A percentile compares a stretch with the other conserved stretches of the same genome.
phyloP scores from a whole-genome alignment of 2,797 vertebrate genomes.

The Triplophysa bombifrons region DNA sequence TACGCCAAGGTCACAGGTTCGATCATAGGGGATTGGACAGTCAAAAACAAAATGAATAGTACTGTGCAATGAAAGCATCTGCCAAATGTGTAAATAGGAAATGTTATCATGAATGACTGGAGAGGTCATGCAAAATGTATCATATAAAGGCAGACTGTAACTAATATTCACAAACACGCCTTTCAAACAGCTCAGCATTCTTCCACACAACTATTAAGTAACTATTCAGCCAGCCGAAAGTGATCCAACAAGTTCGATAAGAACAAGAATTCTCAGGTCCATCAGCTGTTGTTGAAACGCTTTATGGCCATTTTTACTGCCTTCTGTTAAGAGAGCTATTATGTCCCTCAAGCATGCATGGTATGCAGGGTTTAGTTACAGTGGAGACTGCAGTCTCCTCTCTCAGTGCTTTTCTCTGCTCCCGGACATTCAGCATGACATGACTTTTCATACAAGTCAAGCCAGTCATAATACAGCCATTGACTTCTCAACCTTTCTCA shows the following conservation, averaged over 20 bases:
- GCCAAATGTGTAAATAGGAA: no score
- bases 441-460: slow-evolving; percentile 4
- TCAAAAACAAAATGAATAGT: no score
- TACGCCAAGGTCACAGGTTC: no score
- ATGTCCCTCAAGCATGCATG: slow-evolving; percentile 55
- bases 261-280: slow-evolving; percentile 23
- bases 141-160: not conserved
- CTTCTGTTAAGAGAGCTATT: slow-evolving; percentile 58
- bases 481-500: not conserved
- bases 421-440: slow-evolving; percentile 30
- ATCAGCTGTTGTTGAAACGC: slow-evolving; percentile 8
- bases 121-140: not conserved
- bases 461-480: not conserved
- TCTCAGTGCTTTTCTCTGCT: slow-evolving; percentile 28
- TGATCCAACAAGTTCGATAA: slow-evolving; percentile 9
- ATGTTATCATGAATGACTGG: not conserved
- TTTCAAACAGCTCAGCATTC: not conserved
- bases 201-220: not conserved
- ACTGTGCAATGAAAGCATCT: no score
- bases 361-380: slow-evolving; percentile 47
- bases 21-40: no score
- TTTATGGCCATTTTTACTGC: slow-evolving; percentile 47
- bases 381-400: slow-evolving; percentile 25
- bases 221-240: not conserved
- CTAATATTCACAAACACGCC: not conserved